Percentiles rank a stretch among this genome's conserved stretches.
These are phyloP conservation scores for Vultur gryphus DNA, from an alignment of 2,797 vertebrate genomes.

Conservation along the genomic window DNA sequence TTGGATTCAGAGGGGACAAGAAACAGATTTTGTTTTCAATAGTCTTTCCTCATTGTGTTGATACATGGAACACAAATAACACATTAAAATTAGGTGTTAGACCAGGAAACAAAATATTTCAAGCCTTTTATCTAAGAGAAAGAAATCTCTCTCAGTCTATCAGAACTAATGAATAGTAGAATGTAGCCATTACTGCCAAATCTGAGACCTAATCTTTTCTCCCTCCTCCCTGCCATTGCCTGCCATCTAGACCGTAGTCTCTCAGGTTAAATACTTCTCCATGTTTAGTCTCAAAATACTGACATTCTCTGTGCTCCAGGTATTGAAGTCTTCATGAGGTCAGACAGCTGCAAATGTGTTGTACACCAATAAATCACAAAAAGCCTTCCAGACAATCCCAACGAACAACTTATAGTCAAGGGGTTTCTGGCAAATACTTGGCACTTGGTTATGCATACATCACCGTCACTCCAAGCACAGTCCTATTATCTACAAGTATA, in stretches of 20 bases:
- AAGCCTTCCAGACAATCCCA: not conserved
- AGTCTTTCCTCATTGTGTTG: not conserved
- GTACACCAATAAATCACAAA: not conserved
- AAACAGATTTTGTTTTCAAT: not conserved
- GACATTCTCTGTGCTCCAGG: not conserved
- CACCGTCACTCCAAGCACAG: not conserved
- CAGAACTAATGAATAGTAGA: not conserved
- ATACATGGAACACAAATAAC: accelerated
- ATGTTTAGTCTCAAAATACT: not conserved
- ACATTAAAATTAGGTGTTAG: not conserved
- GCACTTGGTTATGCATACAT: not conserved
- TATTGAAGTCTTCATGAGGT: not conserved
- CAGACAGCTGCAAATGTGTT: not conserved
- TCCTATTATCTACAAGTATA: not conserved
- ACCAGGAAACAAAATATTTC: not conserved
- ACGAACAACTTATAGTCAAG: not conserved
- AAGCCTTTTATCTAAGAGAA: not conserved
- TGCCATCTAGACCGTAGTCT: not conserved
- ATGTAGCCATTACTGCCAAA: not conserved
- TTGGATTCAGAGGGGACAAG: not conserved
- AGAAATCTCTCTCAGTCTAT: not conserved
- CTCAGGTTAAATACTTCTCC: not conserved
- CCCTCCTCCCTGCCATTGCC: not conserved
- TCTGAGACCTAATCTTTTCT: not conserved
- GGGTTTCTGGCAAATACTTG: not conserved